Conservation (phyloP, 2,888 invertebrate genomes). For the Caenorhabditis wallacei region DNA sequence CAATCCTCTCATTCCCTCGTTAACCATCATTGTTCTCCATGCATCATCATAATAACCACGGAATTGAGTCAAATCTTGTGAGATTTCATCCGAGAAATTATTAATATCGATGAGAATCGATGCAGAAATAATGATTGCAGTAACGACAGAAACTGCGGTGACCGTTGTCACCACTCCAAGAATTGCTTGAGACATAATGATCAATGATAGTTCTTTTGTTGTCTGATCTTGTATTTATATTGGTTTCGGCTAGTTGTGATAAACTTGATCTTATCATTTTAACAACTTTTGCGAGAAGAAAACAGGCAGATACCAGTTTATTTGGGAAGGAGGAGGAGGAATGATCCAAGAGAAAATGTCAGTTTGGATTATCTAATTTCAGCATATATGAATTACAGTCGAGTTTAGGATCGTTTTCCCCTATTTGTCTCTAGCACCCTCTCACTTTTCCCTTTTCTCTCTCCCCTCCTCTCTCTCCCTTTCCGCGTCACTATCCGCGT, state of each 20-base stretch:
- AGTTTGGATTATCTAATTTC: no score
- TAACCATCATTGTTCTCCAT: constrained; percentile 64
- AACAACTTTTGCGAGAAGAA: neutral
- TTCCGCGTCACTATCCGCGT: no score
- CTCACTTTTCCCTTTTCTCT: no score
- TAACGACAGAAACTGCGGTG: constrained; percentile 62
- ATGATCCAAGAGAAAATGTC: neutral
- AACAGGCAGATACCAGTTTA: neutral
- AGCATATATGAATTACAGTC: no score
- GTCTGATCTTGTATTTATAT: constrained; percentile 3
- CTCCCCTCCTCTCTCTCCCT: no score
- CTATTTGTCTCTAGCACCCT: no score
- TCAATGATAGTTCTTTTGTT: neutral
- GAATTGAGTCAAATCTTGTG: constrained; percentile 67
- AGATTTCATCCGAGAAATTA: constrained; percentile 69
- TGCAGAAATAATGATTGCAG: constrained; percentile 60
- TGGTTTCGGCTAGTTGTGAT: constrained; percentile 19
- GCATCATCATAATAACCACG: constrained; percentile 69
- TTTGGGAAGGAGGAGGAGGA: neutral
- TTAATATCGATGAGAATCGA: constrained; percentile 68
- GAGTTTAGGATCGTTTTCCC: no score
- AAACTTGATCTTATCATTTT: constrained; percentile 23
- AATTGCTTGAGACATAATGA: constrained; percentile 48
- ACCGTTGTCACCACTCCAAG: constrained; percentile 57
- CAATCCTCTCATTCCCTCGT: constrained; percentile 53